Percentiles rank a stretch among this genome's conserved stretches.
phyloP scores from a whole-genome alignment of 2,888 invertebrate genomes.

The Acholoe squamosa region DNA sequence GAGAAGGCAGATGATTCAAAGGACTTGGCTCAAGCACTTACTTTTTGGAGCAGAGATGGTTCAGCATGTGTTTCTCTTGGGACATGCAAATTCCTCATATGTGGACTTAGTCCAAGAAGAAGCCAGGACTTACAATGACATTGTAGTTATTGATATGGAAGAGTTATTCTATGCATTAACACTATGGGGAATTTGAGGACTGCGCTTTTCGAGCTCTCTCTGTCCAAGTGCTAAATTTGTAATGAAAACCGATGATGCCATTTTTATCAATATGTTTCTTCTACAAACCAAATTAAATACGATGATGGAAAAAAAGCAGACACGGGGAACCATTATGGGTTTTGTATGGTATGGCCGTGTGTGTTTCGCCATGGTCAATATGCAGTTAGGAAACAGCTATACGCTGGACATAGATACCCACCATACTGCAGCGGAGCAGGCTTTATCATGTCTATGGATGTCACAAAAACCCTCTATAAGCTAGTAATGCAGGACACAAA shows the following conservation, averaged over 20 bases:
- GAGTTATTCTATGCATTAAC: background rate
- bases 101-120: too few species aligned
- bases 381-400: background rate
- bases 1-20: too few species aligned
- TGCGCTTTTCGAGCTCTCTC: background rate
- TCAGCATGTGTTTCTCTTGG: too few species aligned
- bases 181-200: too few species aligned
- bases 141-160: background rate
- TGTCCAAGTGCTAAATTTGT: too few species aligned
- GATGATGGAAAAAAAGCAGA: background rate
- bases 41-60: too few species aligned
- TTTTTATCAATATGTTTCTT: too few species aligned
- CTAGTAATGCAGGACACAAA: background rate
- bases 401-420: background rate
- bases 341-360: background rate
- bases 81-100: background rate
- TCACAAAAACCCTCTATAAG: too few species aligned
- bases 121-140: constrained; percentile 7
- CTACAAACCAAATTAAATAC: background rate
- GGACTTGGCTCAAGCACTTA: too few species aligned
- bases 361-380: background rate
- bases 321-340: background rate
- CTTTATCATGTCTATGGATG: too few species aligned
- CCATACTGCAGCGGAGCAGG: background rate
- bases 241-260: too few species aligned